phyloP scores from a whole-genome alignment of 2,113 vertebrate genomes.

The Mus spicilegus region DNA sequence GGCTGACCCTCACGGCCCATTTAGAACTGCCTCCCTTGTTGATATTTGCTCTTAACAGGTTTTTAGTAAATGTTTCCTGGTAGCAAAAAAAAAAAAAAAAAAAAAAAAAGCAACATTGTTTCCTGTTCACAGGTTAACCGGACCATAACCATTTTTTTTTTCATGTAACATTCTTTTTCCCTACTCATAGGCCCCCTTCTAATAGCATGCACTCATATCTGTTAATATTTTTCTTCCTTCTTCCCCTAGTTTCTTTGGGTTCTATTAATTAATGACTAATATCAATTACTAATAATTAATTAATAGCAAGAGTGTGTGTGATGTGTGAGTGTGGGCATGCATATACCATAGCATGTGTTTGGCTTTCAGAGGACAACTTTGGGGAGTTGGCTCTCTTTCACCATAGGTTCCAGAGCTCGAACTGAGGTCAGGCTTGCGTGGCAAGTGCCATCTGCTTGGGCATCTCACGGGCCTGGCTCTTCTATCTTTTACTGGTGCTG shows the following conservation, averaged over 20 bases:
- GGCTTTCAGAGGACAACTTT: neutral
- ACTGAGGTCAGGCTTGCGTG: neutral
- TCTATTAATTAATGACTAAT: neutral
- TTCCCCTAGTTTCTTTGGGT: neutral
- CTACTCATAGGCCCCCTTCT: too few relatives aligned
- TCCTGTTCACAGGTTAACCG: neutral
- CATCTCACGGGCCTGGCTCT: neutral
- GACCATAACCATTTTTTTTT: neutral
- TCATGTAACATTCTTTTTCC: neutral
- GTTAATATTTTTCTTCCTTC: neutral
- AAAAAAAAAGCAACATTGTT: neutral
- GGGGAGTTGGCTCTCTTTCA: neutral
- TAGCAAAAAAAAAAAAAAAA: too few relatives aligned
- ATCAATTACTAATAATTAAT: too few relatives aligned
- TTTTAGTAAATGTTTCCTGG: too few relatives aligned
- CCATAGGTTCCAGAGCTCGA: neutral
- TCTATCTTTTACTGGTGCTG: neutral
- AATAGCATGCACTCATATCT: neutral
- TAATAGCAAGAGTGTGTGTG: neutral
- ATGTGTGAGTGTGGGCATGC: too few relatives aligned
- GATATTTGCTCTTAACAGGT: neutral
- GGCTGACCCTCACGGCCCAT: fast-evolving
- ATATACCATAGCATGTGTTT: neutral
- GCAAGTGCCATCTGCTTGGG: neutral
- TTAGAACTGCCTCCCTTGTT: neutral